Evolutionary conservation across 1,140 invertebrate genomes (phyloP).

Genomic region (Apis florea): DNA sequence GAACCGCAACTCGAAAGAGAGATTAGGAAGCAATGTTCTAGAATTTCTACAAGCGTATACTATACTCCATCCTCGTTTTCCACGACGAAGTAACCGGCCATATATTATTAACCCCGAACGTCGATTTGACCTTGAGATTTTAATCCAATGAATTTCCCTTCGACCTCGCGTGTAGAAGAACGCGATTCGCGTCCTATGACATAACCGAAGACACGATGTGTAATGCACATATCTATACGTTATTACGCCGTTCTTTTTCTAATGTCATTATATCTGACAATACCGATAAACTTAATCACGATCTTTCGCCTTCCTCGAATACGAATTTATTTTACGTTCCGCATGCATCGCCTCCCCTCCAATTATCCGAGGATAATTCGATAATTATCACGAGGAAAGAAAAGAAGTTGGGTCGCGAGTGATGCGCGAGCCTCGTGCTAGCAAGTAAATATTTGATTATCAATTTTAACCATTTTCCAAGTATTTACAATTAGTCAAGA

Average conservation of each 20-base stretch:
- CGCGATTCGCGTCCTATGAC: conserved; percentile 26
- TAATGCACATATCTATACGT: background rate
- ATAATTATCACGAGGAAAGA: no score
- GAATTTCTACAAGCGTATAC: background rate
- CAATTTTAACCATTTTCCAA: no score
- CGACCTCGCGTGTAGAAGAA: conserved; percentile 28
- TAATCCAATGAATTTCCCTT: conserved; percentile 47
- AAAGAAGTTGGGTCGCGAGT: no score
- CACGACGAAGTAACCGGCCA: no score
- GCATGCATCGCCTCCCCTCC: no score
- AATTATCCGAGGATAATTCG: no score
- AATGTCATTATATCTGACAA: background rate
- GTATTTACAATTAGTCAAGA: background rate
- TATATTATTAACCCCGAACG: background rate
- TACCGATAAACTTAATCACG: background rate
- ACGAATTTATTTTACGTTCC: background rate
- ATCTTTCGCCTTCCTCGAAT: background rate
- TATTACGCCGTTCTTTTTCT: conserved; percentile 24
- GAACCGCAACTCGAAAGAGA: no score
- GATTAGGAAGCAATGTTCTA: background rate
- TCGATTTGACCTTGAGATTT: conserved; percentile 42
- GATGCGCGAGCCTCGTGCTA: no score
- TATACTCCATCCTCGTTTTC: background rate
- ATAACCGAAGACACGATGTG: conserved; percentile 18
- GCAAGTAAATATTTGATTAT: no score